Conservation (phyloP, 2,888 invertebrate genomes). For the Xestia c-nigrum region DNA sequence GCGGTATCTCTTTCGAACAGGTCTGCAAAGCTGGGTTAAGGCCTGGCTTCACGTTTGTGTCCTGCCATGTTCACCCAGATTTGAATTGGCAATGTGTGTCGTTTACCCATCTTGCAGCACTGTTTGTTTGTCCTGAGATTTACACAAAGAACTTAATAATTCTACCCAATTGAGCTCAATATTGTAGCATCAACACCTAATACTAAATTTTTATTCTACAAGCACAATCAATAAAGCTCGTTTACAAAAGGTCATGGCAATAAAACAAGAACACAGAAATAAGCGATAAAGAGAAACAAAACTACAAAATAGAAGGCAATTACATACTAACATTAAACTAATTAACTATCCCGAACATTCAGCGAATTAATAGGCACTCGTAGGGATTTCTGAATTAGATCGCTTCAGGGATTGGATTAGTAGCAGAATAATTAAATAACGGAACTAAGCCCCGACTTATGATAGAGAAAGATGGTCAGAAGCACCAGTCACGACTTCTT, state of each 20-base stretch:
- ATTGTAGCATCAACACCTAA: not conserved
- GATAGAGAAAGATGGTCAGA: constrained; percentile 16
- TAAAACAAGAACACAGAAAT: not conserved
- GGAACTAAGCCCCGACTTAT: constrained; percentile 27
- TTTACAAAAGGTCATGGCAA: not conserved
- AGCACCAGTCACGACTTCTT: not conserved
- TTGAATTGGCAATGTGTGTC: not conserved
- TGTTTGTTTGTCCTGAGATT: not conserved
- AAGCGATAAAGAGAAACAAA: constrained; percentile 13
- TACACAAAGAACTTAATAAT: not conserved
- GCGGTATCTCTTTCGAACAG: too few relatives aligned
- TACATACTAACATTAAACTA: constrained; percentile 52
- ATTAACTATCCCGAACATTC: constrained; percentile 57
- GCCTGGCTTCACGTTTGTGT: not conserved
- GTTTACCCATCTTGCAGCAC: not conserved
- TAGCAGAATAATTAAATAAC: constrained; percentile 63
- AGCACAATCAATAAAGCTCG: not conserved
- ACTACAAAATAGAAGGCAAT: constrained; percentile 45
- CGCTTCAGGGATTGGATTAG: constrained; percentile 58
- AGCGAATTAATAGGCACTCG: constrained; percentile 60
- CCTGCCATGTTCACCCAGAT: not conserved
- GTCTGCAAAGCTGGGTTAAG: not conserved
- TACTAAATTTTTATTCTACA: not conserved
- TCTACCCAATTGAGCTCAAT: not conserved
- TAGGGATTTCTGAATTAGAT: constrained; percentile 61